Evolutionary conservation across 1,140 invertebrate species (phyloP).

Genomic region (Lepeophtheirus salmonis): DNA sequence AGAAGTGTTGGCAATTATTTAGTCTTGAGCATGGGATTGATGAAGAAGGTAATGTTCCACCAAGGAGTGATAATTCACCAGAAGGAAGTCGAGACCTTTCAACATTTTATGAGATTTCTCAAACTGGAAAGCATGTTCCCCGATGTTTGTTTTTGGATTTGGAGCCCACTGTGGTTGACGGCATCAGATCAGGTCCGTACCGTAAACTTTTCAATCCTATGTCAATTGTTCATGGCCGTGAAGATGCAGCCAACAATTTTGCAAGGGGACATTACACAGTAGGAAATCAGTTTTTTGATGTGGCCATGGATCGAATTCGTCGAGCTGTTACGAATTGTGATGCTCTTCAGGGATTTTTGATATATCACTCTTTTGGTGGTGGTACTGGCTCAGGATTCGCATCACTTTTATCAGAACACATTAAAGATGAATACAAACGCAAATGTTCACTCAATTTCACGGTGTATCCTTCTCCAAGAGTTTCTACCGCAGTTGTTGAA

Average conservation of each 20-base stretch:
- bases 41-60: constrained; percentile 21
- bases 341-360: constrained; percentile 28
- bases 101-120: constrained; percentile 13
- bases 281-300: constrained; percentile 28
- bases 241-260: constrained; percentile 29
- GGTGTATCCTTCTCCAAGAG: constrained; percentile 25
- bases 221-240: constrained; percentile 32
- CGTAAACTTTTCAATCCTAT: constrained; percentile 34
- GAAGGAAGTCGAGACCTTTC: constrained; percentile 12
- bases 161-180: constrained; percentile 30
- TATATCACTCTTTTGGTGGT: constrained; percentile 28
- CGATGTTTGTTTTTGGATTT: constrained; percentile 27
- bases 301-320: constrained; percentile 19
- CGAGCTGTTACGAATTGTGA: constrained; percentile 19
- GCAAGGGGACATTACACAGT: constrained; percentile 28
- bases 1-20: constrained; percentile 27
- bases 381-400: constrained; percentile 26
- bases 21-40: constrained; percentile 27
- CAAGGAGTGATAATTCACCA: not conserved
- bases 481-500: constrained; percentile 43
- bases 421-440: constrained; percentile 32
- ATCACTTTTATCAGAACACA: constrained; percentile 32
- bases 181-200: constrained; percentile 35
- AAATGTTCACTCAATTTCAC: constrained; percentile 29
- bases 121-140: constrained; percentile 9